Evolutionary conservation across 1,140 invertebrate species (phyloP), one percentile per base, ranked within the genome.

Genomic region (Trichogramma pretiosum): DNA sequence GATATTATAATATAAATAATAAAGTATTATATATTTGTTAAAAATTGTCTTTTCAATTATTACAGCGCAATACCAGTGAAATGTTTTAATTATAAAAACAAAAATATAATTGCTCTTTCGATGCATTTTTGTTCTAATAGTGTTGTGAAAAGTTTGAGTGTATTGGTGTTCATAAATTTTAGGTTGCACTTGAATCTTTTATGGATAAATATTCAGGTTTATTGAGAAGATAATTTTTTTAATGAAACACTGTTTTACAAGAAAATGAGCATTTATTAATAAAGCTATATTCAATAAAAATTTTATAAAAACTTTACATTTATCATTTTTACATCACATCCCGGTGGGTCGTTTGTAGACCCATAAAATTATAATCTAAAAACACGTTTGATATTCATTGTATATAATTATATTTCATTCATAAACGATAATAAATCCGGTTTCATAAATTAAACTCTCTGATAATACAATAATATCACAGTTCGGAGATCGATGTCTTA

Each of bases 391-490:
- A 51, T 51, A 51, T 51, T 46, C 17, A 51, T 51, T 46, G 49
- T 42, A 51, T 51, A 51, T 40, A 50, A 50, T n/a, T n/a, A n/a
- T 50, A 51, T 51, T 51, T 51, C 37, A 46, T 51, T 46, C 49
- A 26, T 46, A 60, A 53, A 56, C 51, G 54, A 60, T 49, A 56
- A 62, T 60, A 59, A 53, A 60, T 62, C 48, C 53, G 61, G 57
- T 60, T 48, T 55, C 59, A 60, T 49, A 1, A 23, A 39, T 50
- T 39, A 52, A 61, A 65, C 63, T 55, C 58, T 67, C 59, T 63
- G 61, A 68, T 63, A 65, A 65, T 65, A 68, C 57, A 70, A 66
- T 65, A 70, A 69, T 72, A 72, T 72, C 69, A 72, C 69, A 72
- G 69, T 70, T 68, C 56, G 55, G 67, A 72, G 68, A 72, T 72